Conservation (phyloP, 2,888 invertebrate genomes). For the Apamea monoglypha region DNA sequence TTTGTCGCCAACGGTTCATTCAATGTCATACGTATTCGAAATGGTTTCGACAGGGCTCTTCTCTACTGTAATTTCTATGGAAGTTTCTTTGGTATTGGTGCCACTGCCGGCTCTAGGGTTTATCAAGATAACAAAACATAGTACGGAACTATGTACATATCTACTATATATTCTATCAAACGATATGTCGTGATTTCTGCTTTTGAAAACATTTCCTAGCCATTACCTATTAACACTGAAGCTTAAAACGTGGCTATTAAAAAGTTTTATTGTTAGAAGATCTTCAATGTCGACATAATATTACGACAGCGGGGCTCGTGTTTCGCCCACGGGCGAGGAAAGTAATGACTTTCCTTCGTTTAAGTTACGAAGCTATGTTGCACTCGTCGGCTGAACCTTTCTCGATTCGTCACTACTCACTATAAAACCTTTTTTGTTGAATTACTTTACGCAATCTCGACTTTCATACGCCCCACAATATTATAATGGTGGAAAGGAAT, state of each 20-base stretch:
- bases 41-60: neutral
- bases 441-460: slow-evolving; percentile 53
- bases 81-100: neutral
- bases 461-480: slow-evolving; percentile 41
- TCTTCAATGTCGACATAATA: slow-evolving; percentile 45
- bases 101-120: neutral
- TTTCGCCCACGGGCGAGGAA: slow-evolving; percentile 59
- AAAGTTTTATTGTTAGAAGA: slow-evolving; percentile 46
- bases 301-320: slow-evolving; percentile 36
- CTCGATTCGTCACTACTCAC: slow-evolving; percentile 61
- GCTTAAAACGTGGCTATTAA: slow-evolving; percentile 40
- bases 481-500: slow-evolving; percentile 22
- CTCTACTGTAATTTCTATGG: neutral
- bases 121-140: neutral
- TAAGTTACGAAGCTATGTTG: slow-evolving; percentile 39
- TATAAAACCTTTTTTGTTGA: slow-evolving; percentile 65
- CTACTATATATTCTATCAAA: neutral
- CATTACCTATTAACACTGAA: slow-evolving; percentile 21
- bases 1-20: slow-evolving; percentile 31
- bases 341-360: slow-evolving; percentile 60
- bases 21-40: slow-evolving; percentile 2
- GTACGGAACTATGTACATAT: neutral
- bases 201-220: slow-evolving; percentile 31
- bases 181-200: slow-evolving; percentile 1
- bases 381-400: slow-evolving; percentile 63